Conservation (phyloP, 2,888 invertebrate genomes). For the Calliopum simillimum region DNA sequence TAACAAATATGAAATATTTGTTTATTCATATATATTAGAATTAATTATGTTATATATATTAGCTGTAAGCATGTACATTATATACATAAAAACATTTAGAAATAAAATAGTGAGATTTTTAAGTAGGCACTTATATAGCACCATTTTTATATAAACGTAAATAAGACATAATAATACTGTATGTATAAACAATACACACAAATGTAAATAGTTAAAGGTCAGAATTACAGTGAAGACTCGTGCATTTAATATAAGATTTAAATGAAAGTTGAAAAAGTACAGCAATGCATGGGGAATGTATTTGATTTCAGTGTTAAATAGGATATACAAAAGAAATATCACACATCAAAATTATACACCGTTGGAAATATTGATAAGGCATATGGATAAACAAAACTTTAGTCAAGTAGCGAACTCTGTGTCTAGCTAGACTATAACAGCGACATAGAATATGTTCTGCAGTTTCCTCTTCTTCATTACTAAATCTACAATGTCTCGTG, state of each 20-base stretch:
- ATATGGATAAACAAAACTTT: too few relatives aligned
- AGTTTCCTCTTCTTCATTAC: too few relatives aligned
- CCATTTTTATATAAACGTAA: conserved; percentile 34
- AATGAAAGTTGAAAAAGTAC: too few relatives aligned
- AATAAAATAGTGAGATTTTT: conserved; percentile 32
- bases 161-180: conserved; percentile 8
- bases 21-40: conserved; percentile 5
- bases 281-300: too few relatives aligned
- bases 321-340: neutral
- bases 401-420: too few relatives aligned
- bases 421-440: too few relatives aligned
- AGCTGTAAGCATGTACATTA: conserved; percentile 29
- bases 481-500: too few relatives aligned
- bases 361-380: too few relatives aligned
- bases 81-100: conserved; percentile 14
- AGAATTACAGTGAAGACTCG: too few relatives aligned
- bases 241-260: too few relatives aligned
- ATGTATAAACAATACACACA: conserved; percentile 14
- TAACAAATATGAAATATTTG: neutral
- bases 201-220: neutral
- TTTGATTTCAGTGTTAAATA: neutral
- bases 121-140: conserved; percentile 35
- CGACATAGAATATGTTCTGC: too few relatives aligned
- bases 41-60: conserved; percentile 24
- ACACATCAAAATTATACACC: too few relatives aligned